phyloP scores from a whole-genome alignment of 2,113 vertebrate species.

The Coreoperca whiteheadi region DNA sequence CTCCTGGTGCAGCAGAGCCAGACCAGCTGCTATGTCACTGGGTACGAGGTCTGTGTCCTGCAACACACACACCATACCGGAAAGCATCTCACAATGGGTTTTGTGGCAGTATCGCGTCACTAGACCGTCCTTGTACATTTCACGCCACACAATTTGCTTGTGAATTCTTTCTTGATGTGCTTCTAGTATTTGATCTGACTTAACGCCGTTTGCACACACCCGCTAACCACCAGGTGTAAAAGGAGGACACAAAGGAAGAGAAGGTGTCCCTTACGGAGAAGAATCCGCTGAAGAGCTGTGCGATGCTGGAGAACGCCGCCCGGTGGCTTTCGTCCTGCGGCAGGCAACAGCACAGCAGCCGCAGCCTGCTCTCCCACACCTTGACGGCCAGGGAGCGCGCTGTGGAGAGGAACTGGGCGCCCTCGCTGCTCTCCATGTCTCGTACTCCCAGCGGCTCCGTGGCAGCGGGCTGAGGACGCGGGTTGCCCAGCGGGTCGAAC shows the following conservation, averaged over 20 bases:
- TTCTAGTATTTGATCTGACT: neutral
- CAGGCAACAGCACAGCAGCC: slow-evolving; percentile 93
- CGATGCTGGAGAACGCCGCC: slow-evolving; percentile 92
- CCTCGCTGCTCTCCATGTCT: slow-evolving; percentile 88
- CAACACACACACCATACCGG: neutral
- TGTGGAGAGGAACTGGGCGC: slow-evolving; percentile 88
- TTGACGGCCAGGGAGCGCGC: slow-evolving; percentile 89
- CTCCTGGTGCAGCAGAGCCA: slow-evolving; percentile 95
- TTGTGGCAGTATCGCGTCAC: neutral
- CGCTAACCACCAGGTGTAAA: neutral
- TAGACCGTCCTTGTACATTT: neutral
- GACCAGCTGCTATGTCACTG: slow-evolving; percentile 95
- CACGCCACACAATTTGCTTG: neutral
- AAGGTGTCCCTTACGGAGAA: slow-evolving; percentile 87
- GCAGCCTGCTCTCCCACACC: slow-evolving; percentile 93
- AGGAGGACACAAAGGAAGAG: neutral
- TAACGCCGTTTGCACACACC: neutral
- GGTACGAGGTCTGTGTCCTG: slow-evolving; percentile 98
- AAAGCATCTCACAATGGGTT: neutral
- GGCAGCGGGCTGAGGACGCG: slow-evolving; percentile 52
- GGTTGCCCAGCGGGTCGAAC: slow-evolving; percentile 93
- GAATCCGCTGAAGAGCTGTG: slow-evolving; percentile 91
- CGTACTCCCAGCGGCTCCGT: slow-evolving; percentile 65
- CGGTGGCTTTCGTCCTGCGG: slow-evolving; percentile 90
- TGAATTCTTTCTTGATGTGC: neutral